These are phyloP conservation scores for Odontocerum albicorne DNA, from an alignment of 2,888 invertebrate genomes.

Conservation along the genomic window DNA sequence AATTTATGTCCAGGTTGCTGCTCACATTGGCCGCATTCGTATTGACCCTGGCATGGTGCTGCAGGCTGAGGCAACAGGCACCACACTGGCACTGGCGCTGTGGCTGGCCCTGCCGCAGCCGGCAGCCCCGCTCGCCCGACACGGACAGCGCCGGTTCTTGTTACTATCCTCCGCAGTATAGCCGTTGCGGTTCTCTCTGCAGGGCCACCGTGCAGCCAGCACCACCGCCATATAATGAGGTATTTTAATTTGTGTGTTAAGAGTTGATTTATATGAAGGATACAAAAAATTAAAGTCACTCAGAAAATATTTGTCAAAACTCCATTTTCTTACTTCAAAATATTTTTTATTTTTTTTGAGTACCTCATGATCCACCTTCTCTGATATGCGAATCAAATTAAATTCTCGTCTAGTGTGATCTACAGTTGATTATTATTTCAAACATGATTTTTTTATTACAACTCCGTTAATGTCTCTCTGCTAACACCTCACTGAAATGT, in stretches of 20 bases:
- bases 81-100: slow-evolving; percentile 47
- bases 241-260: slow-evolving; percentile 45
- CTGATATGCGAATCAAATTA: too few species aligned
- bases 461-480: too few species aligned
- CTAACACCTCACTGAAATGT: too few species aligned
- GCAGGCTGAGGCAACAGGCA: slow-evolving; percentile 52
- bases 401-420: too few species aligned
- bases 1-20: slow-evolving; percentile 23
- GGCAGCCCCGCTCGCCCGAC: slow-evolving; percentile 57
- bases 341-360: too few species aligned
- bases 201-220: slow-evolving; percentile 81
- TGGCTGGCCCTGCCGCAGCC: slow-evolving; percentile 45
- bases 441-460: too few species aligned
- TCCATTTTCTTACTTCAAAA: too few species aligned
- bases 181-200: slow-evolving; percentile 78
- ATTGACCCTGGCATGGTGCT: slow-evolving; percentile 49
- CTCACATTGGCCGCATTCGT: slow-evolving; percentile 70
- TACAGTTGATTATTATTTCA: too few species aligned
- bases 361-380: too few species aligned
- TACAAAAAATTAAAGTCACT: too few species aligned
- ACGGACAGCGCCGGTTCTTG: slow-evolving; percentile 79
- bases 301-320: too few species aligned
- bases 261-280: too few species aligned
- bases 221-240: slow-evolving; percentile 85
- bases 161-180: slow-evolving; percentile 82